Evolutionary conservation across 2,113 vertebrate species (phyloP).

Genomic region (Columbina picui): DNA sequence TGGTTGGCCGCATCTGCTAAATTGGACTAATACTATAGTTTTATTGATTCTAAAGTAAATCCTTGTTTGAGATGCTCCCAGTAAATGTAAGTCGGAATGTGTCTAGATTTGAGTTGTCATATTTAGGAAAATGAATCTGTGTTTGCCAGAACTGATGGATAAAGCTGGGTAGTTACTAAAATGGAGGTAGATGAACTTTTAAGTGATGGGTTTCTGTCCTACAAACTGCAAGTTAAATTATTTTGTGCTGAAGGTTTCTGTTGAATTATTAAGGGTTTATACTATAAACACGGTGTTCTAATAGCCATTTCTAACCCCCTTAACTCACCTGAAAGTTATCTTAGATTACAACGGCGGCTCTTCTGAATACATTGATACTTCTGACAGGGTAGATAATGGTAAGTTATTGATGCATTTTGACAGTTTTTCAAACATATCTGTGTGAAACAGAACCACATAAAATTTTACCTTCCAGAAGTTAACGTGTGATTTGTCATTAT

Average conservation of each 20-base stretch:
- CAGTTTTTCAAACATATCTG: constrained; percentile 61
- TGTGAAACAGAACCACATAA: constrained; percentile 1
- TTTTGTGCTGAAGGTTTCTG: background rate
- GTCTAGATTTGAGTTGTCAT: background rate
- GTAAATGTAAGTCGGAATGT: background rate
- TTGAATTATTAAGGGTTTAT: background rate
- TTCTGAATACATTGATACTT: background rate
- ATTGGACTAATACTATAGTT: background rate
- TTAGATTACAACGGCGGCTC: background rate
- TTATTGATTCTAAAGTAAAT: background rate
- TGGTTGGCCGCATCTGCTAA: background rate
- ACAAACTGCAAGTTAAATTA: background rate
- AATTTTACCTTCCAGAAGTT: constrained; percentile 28
- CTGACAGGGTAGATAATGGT: constrained; percentile 41
- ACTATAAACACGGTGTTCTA: background rate
- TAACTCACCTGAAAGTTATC: constrained; percentile 1
- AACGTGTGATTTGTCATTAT: constrained; percentile 34
- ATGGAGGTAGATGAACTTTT: background rate
- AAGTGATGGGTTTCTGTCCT: background rate
- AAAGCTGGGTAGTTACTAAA: background rate
- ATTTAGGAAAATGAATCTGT: background rate
- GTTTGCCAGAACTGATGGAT: background rate
- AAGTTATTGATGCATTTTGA: constrained; percentile 55
- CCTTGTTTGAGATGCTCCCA: background rate
- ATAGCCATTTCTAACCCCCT: background rate